Conservation (phyloP, 2,888 invertebrate species). For the Cerceris ruficornis region DNA sequence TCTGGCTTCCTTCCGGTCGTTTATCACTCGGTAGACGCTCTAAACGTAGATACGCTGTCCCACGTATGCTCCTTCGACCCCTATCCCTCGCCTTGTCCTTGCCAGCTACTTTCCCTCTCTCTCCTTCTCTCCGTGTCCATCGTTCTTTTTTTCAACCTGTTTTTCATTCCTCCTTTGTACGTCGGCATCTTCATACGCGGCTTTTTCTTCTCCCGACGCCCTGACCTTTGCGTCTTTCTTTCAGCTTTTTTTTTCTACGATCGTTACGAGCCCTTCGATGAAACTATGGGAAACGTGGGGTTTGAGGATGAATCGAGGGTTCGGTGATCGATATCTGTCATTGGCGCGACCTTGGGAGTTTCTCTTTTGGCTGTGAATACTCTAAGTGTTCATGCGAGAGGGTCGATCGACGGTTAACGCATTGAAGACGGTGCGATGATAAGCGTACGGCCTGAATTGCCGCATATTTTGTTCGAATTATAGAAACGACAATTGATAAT, state of each 20-base stretch:
- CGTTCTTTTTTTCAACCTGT: constrained; percentile 6
- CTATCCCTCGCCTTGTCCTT: not conserved
- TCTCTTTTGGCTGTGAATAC: too few relatives aligned
- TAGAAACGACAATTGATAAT: too few relatives aligned
- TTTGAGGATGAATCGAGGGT: too few relatives aligned
- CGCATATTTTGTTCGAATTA: too few relatives aligned
- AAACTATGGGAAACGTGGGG: not conserved
- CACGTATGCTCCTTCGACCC: constrained; percentile 37
- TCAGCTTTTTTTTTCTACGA: not conserved
- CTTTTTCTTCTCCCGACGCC: constrained; percentile 22
- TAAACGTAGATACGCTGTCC: constrained; percentile 53
- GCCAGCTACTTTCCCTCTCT: not conserved
- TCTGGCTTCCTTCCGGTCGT: constrained; percentile 78
- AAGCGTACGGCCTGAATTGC: too few relatives aligned
- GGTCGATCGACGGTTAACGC: too few relatives aligned
- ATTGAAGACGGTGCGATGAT: too few relatives aligned
- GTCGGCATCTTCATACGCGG: constrained; percentile 11
- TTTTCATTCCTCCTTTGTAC: not conserved
- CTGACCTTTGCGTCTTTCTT: constrained; percentile 31
- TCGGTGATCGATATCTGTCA: too few relatives aligned
- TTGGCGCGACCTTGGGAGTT: too few relatives aligned
- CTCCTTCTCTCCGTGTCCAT: constrained; percentile 3
- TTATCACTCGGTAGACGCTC: constrained; percentile 71
- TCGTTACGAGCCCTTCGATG: not conserved
- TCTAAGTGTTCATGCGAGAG: too few relatives aligned